A percentile compares a stretch with the other conserved stretches of the same genome.
These are phyloP conservation scores for Sphecodes monilicornis DNA, from an alignment of 2,888 invertebrate species.

Conservation along the genomic window DNA sequence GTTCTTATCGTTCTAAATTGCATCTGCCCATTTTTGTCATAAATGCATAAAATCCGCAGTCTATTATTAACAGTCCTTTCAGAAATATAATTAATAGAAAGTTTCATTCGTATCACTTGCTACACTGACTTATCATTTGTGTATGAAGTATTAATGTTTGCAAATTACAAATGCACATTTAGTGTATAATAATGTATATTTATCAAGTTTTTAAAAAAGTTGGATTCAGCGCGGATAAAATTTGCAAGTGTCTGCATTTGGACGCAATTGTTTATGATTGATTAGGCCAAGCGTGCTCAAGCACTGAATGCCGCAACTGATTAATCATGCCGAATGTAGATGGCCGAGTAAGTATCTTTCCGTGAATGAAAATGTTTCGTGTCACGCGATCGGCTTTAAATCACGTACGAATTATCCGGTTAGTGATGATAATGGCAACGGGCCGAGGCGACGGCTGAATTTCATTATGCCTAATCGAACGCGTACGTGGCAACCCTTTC, in stretches of 20 bases:
- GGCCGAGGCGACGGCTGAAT: constrained; percentile 38
- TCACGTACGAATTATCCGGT: constrained; percentile 49
- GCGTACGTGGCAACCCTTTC: too few species aligned
- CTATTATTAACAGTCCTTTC: too few species aligned
- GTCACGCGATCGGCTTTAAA: constrained; percentile 54
- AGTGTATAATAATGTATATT: too few species aligned
- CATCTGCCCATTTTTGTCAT: too few species aligned
- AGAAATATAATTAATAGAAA: too few species aligned
- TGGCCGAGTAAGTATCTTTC: constrained; percentile 33
- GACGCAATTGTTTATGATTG: background rate
- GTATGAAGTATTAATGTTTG: too few species aligned
- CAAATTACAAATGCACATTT: too few species aligned
- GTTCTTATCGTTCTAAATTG: too few species aligned
- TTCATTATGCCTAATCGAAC: constrained; percentile 51
- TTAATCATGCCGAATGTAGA: constrained; percentile 49
- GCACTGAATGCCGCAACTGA: background rate
- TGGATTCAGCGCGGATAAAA: background rate
- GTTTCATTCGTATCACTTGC: too few species aligned
- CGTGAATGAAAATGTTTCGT: constrained; percentile 50
- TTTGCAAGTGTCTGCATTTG: background rate
- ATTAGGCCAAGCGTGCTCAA: background rate
- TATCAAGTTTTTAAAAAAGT: background rate
- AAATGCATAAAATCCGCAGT: too few species aligned
- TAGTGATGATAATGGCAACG: constrained; percentile 45
- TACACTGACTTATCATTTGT: too few species aligned